Percentiles rank a stretch among this genome's conserved stretches.
These are phyloP conservation scores for Stenoptilia bipunctidactyla DNA, from an alignment of 2,888 invertebrate species.

Conservation along the genomic window DNA sequence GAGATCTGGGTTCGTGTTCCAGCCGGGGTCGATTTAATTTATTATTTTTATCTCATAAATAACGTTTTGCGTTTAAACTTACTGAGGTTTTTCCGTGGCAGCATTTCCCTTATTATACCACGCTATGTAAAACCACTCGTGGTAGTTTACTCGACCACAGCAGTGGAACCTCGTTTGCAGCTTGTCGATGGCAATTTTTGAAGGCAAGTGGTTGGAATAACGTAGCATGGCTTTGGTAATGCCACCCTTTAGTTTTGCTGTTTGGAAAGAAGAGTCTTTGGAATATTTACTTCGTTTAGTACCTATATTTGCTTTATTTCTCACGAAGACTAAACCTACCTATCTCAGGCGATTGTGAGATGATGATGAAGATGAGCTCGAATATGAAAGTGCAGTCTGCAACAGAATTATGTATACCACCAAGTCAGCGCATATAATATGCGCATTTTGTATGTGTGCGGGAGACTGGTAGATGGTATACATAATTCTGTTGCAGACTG, in stretches of 20 bases:
- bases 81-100: constrained; percentile 26
- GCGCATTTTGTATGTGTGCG: too few relatives aligned
- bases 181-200: constrained; percentile 69
- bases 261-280: constrained; percentile 5
- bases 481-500: too few relatives aligned
- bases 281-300: neutral
- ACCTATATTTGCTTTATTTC: neutral
- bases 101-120: constrained; percentile 57
- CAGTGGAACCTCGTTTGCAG: constrained; percentile 74
- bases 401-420: too few relatives aligned
- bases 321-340: neutral
- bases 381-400: too few relatives aligned
- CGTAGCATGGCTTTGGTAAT: constrained; percentile 71
- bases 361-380: too few relatives aligned
- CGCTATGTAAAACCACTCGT: constrained; percentile 74
- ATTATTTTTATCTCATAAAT: too few relatives aligned
- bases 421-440: too few relatives aligned
- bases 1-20: too few relatives aligned
- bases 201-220: constrained; percentile 63
- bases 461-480: too few relatives aligned
- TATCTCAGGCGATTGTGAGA: too few relatives aligned
- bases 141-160: constrained; percentile 71
- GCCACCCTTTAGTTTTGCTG: constrained; percentile 66
- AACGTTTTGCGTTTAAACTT: too few relatives aligned
- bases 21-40: too few relatives aligned